These are phyloP conservation scores for Macrosoma leucophasiata DNA, from an alignment of 2,888 invertebrate species.

Conservation along the genomic window DNA sequence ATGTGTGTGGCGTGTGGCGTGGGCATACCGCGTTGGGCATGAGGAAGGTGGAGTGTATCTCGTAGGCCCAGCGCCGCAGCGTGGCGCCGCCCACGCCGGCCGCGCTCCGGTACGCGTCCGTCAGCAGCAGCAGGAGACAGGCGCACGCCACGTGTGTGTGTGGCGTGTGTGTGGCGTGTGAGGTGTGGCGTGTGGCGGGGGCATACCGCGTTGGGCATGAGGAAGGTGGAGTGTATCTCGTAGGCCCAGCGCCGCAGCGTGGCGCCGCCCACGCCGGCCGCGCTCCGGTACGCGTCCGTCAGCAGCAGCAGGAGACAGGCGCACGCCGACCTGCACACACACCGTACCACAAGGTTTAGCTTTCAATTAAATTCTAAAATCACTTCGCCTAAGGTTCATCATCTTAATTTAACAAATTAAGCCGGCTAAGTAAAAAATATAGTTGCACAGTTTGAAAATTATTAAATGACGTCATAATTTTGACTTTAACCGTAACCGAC, in stretches of 20 bases:
- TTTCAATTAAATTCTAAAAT: too few species aligned
- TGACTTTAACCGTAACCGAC: too few species aligned
- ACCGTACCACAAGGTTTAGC: too few species aligned
- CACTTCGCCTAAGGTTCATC: too few species aligned
- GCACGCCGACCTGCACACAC: conserved; percentile 54
- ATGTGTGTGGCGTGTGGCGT: too few species aligned
- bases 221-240: conserved; percentile 97
- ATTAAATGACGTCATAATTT: too few species aligned
- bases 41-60: conserved; percentile 97
- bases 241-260: conserved; percentile 99
- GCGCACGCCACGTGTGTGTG: too few species aligned
- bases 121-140: conserved; percentile 88
- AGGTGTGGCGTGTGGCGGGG: too few species aligned
- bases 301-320: conserved; percentile 87
- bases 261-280: conserved; percentile 76
- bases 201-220: conserved; percentile 88
- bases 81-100: conserved; percentile 81
- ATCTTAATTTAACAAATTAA: too few species aligned
- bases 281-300: conserved; percentile 90
- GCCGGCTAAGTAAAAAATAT: too few species aligned
- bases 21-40: conserved; percentile 89
- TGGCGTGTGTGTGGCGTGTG: too few species aligned
- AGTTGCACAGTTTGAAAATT: too few species aligned
- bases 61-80: conserved; percentile 98
- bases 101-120: conserved; percentile 88